Base-by-base conservation (phyloP, 2,113 vertebrate genomes). In the Tor tambroides region DNA sequence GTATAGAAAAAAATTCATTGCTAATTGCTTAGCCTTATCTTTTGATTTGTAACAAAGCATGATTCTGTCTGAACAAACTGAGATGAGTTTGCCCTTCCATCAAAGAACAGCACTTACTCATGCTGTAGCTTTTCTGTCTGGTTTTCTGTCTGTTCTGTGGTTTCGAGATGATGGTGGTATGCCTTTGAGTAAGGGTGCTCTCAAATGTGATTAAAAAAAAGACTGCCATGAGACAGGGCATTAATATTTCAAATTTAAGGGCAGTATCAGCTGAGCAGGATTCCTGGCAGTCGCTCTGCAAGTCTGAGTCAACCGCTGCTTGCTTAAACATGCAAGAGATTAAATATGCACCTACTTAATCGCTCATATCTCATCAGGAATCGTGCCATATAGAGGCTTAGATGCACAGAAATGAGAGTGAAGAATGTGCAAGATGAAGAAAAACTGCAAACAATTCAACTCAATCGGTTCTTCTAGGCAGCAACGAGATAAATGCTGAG, bases 221-320 rank as follows among this genome's bases (percentile, higher is more conserved):
- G 76, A 84, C 81, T 54, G 87, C 35, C 79, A 89, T 85, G 91
- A 86, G 86, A 87, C 89, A 90, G 85, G 85, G 89, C 84, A 89
- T 93, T 89, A 91, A 93, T 90, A 92, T 92, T 91, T 92, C 84
- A 93, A 88, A 86, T 43, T 89, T 83, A 90, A 85, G 49, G 87
- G 84, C 72, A 75, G 72, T 54, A 89, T 87, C 78, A 87, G 84
- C 69, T 82, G 74, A 82, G 89, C 35, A 49, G 21, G 82, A 88
- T 89, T 91, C 86, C 67, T 49, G 89, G 87, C 14, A 77, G 86
- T 61, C 43, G 23, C 56, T 87, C 84, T n/a, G 79, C 54, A 80
- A 87, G 83, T 76, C 88, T 79, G 75, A 91, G 88, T 89, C 81
- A 89, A 89, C 81, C 49, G 38, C 86, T 21, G 63, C 88, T 77